Percentiles rank a stretch among this genome's conserved stretches.
These are phyloP conservation scores for Dynastes tityus DNA, from an alignment of 2,888 invertebrate species.

Conservation along the genomic window DNA sequence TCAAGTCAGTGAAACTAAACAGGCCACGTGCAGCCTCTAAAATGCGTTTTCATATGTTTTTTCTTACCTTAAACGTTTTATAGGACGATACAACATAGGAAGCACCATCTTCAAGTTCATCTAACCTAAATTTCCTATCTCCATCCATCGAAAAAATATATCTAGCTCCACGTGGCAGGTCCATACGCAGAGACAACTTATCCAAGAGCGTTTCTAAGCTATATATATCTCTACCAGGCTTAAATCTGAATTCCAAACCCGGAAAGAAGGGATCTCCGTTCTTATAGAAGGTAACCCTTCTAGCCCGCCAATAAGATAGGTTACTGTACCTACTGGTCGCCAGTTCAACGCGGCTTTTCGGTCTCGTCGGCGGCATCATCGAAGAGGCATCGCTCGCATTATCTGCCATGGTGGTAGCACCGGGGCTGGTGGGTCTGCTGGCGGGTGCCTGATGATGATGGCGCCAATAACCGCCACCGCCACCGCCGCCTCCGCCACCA, in stretches of 20 bases:
- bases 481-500: constrained; percentile 68
- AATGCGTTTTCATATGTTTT: not conserved
- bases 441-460: constrained; percentile 68
- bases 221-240: constrained; percentile 90
- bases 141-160: constrained; percentile 96
- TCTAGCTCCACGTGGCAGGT: constrained; percentile 89
- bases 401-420: constrained; percentile 73
- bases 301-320: constrained; percentile 89
- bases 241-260: constrained; percentile 90
- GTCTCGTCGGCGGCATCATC: constrained; percentile 73
- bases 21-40: constrained; percentile 3
- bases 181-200: constrained; percentile 89
- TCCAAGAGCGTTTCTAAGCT: constrained; percentile 89
- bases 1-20: no score
- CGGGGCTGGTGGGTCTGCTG: constrained; percentile 71
- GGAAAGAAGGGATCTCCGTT: constrained; percentile 96
- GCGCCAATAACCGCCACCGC: constrained; percentile 69
- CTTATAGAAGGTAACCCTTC: constrained; percentile 91
- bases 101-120: constrained; percentile 91
- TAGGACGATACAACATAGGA: constrained; percentile 95
- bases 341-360: constrained; percentile 74
- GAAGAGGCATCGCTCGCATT: constrained; percentile 76
- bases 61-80: constrained; percentile 89
- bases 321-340: constrained; percentile 80
- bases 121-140: constrained; percentile 85